Conservation (phyloP, 2,888 invertebrate genomes). For the Campoplex capitator region DNA sequence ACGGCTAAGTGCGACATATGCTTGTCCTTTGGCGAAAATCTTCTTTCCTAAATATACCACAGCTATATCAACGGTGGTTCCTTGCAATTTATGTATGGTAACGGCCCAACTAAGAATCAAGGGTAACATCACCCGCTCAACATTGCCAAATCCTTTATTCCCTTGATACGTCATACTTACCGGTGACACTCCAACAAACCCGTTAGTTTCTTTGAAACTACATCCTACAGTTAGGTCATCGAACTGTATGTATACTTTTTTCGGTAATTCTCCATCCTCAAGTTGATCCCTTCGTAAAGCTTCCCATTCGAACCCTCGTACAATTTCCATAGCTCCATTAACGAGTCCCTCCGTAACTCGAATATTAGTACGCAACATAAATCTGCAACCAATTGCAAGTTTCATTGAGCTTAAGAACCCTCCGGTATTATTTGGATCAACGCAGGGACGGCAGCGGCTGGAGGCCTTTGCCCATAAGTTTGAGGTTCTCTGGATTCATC, state of each 20-base stretch:
- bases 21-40: too few relatives aligned
- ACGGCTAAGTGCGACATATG: constrained; percentile 60
- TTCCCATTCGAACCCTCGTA: constrained; percentile 45
- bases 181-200: constrained; percentile 23
- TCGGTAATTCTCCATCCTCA: constrained; percentile 51
- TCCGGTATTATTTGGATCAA: constrained; percentile 54
- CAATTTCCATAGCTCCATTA: constrained; percentile 48
- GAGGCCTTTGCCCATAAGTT: constrained; percentile 71
- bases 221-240: constrained; percentile 13
- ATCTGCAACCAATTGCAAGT: constrained; percentile 64
- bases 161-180: constrained; percentile 30
- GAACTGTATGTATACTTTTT: constrained; percentile 35
- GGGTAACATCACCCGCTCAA: constrained; percentile 63
- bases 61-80: constrained; percentile 24
- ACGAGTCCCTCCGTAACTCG: constrained; percentile 63
- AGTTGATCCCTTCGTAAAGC: constrained; percentile 56
- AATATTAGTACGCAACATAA: constrained; percentile 75
- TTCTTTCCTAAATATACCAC: too few relatives aligned
- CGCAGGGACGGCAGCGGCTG: constrained; percentile 58
- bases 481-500: constrained; percentile 74
- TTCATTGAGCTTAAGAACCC: constrained; percentile 34
- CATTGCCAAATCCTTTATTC: constrained; percentile 44
- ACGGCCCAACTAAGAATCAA: constrained; percentile 57
- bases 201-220: constrained; percentile 30
- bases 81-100: constrained; percentile 66